phyloP scores from a whole-genome alignment of 2,113 vertebrate genomes.

The Haemorhous mexicanus region DNA sequence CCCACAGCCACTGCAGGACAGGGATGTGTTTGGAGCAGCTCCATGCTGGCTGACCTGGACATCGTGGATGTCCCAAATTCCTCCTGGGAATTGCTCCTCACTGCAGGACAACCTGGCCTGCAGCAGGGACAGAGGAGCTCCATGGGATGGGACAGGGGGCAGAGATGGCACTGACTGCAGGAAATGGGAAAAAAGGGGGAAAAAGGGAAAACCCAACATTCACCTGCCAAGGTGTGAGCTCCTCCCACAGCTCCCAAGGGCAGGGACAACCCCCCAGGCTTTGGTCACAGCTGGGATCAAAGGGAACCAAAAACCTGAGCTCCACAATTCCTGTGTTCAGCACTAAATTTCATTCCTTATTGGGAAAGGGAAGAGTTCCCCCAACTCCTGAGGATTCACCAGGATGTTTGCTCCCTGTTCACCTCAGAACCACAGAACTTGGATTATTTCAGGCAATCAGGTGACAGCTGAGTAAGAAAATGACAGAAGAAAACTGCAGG shows the following conservation, averaged over 20 bases:
- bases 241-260: neutral
- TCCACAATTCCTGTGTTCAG: accelerated
- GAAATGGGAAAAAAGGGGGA: neutral
- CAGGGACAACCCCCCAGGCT: neutral
- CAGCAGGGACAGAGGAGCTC: neutral
- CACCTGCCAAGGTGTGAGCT: neutral
- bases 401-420: neutral
- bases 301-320: neutral
- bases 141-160: accelerated
- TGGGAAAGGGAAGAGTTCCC: neutral
- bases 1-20: accelerated
- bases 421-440: neutral
- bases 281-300: neutral
- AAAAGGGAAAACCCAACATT: too few species aligned
- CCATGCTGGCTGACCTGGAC: neutral
- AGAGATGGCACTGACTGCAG: neutral
- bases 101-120: neutral
- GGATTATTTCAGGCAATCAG: neutral
- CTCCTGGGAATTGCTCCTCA: neutral
- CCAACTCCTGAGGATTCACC: neutral
- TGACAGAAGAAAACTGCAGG: accelerated
- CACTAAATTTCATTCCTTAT: neutral
- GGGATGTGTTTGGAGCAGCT: accelerated
- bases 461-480: neutral
- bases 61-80: neutral